phyloP scores from a whole-genome alignment of 1,140 invertebrate genomes.

The Scaptomyza pallida region DNA sequence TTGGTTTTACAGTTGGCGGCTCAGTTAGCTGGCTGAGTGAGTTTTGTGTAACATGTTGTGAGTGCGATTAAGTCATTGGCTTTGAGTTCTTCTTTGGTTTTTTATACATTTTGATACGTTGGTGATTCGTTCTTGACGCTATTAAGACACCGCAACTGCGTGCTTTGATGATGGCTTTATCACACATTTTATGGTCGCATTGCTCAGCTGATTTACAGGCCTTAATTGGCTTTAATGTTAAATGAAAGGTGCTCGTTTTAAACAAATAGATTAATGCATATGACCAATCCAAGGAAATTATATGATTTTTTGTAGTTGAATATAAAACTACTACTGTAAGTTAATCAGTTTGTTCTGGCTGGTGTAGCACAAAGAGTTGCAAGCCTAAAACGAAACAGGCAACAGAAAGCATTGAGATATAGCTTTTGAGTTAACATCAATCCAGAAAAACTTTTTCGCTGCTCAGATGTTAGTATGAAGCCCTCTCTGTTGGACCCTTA shows the following conservation, averaged over 20 bases:
- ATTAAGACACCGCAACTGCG: slow-evolving; percentile 56
- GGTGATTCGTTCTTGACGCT: slow-evolving; percentile 45
- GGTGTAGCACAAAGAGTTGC: too few species aligned
- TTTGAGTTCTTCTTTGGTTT: slow-evolving; percentile 15
- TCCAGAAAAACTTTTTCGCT: too few species aligned
- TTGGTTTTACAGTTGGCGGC: slow-evolving; percentile 26
- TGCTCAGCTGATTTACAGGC: slow-evolving; percentile 30
- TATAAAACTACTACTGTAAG: too few species aligned
- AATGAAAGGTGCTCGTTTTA: slow-evolving; percentile 5
- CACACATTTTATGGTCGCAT: slow-evolving; percentile 49
- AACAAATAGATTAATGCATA: not conserved
- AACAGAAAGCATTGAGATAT: too few species aligned
- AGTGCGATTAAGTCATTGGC: slow-evolving; percentile 65
- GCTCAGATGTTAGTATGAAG: too few species aligned
- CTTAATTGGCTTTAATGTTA: slow-evolving; percentile 68
- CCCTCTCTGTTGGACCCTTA: too few species aligned
- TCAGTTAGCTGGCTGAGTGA: not conserved
- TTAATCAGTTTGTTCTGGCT: not conserved
- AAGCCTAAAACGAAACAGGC: too few species aligned
- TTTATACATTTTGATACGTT: slow-evolving; percentile 21
- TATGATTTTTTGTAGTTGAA: too few species aligned
- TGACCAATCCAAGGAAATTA: slow-evolving; percentile 22
- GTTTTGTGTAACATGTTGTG: slow-evolving; percentile 7
- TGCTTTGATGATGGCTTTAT: slow-evolving; percentile 62
- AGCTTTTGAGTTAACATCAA: too few species aligned